A percentile compares a stretch with the other conserved stretches of the same genome.
These are phyloP conservation scores for Cheilosia variabilis DNA, from an alignment of 2,888 invertebrate genomes.

Conservation along the genomic window DNA sequence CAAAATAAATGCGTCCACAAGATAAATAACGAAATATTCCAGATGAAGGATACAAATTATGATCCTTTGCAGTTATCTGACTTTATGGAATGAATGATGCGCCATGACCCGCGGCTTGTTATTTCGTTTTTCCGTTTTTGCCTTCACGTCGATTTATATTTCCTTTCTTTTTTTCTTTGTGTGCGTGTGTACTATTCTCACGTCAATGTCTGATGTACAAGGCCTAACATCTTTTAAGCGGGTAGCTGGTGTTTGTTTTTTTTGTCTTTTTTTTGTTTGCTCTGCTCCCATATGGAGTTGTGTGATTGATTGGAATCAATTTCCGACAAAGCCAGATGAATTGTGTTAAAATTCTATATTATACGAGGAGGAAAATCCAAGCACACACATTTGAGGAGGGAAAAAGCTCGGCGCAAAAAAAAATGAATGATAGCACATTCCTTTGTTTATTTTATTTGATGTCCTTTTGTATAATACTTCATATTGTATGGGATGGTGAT, in stretches of 20 bases:
- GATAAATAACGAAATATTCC: constrained; percentile 44
- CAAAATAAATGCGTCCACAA: constrained; percentile 23
- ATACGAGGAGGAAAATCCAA: constrained; percentile 32
- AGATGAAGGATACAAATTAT: constrained; percentile 67
- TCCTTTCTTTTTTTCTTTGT: too few relatives aligned
- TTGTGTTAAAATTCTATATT: constrained; percentile 72
- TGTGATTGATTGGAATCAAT: constrained; percentile 83
- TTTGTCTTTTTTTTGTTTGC: constrained; percentile 1
- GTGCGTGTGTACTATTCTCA: constrained; percentile 38
- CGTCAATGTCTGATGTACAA: constrained; percentile 40
- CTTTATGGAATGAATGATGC: constrained; percentile 67
- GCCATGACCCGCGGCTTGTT: constrained; percentile 57
- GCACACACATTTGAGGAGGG: constrained; percentile 9
- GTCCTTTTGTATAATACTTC: constrained; percentile 46
- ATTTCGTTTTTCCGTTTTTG: constrained; percentile 30
- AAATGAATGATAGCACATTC: constrained; percentile 33
- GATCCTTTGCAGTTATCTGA: constrained; percentile 71
- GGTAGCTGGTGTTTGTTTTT: background rate
- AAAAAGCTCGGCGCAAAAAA: constrained; percentile 11
- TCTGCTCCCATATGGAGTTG: constrained; percentile 48
- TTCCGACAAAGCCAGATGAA: constrained; percentile 80
- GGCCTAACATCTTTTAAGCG: constrained; percentile 45
- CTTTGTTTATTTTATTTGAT: constrained; percentile 62
- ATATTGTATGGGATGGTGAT: constrained; percentile 58
- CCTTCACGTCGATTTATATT: constrained; percentile 10